Base-by-base conservation (phyloP, 2,888 invertebrate species). In the Sturmia bella region DNA sequence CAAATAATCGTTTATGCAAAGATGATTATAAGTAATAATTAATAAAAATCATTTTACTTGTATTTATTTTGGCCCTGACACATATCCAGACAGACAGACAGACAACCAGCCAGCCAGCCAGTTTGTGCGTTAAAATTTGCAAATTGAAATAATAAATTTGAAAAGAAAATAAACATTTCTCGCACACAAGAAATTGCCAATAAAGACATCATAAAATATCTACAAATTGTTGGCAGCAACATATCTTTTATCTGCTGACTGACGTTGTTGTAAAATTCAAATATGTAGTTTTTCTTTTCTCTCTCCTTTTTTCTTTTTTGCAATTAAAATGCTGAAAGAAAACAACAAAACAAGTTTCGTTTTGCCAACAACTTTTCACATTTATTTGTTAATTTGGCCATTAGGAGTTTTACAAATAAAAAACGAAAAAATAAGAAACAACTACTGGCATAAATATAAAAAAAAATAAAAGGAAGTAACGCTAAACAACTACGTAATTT, bases 401-500 rank as follows among this genome's bases (percentile, higher is more conserved):
- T 74, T 74, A 66, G 39, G 56, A 56, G 56, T 74, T 54, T 52
- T 45, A 54, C 32, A 54, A 57, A 54, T 17, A 59, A 17, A 19
- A 3, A 15, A 24, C 57, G 12, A 52, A 32, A 5, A 27, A 27
- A 27, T 27, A 27, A 41, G 37, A 57, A 43, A 54, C 24, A 61
- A 41, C 50, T n/a, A 43, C 21, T 50, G 15, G n/a, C 24, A 2
- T n/a, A 59, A 43, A 54, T 48, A 50, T 7, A 32, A 32, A 32
- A 32, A 32, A 32, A 32, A 32, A 7, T 32, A 32, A 79, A 79
- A 72, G 75, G 70, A 83, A 76, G 68, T 76, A 72, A 80, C 75
- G n/a, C 27, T 0, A 59, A 69, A 78, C 50, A 41, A 66, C 70
- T 72, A 78, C 70, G 83, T 80, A 79, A 79, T 80, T 76, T 82